A percentile compares a stretch with the other conserved stretches of the same genome.
Conservation (phyloP, 2,797 vertebrate species). For the Phoebastria nigripes region DNA sequence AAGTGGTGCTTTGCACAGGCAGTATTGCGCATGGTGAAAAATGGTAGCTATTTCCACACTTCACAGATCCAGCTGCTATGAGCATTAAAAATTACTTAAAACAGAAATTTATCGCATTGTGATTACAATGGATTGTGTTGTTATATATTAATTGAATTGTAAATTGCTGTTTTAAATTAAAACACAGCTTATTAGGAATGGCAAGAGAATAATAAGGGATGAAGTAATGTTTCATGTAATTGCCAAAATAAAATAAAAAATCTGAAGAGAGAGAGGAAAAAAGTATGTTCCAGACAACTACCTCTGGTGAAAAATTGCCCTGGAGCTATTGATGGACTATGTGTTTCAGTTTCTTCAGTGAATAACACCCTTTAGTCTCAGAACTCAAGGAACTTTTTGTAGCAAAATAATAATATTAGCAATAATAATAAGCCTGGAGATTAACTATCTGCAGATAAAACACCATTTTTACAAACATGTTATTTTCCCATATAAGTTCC, state of each 20-base stretch:
- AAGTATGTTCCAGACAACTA: neutral
- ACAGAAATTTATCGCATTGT: conserved; percentile 71
- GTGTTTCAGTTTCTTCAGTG: neutral
- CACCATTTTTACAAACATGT: neutral
- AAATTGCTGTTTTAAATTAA: conserved; percentile 79
- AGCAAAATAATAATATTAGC: neutral
- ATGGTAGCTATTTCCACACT: conserved; percentile 77
- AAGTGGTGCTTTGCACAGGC: conserved; percentile 46
- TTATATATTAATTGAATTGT: conserved; percentile 73
- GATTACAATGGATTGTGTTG: conserved; percentile 73
- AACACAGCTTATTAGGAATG: conserved; percentile 67
- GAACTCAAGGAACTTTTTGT: neutral
- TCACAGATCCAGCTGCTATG: conserved; percentile 73
- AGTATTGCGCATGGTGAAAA: conserved; percentile 71
- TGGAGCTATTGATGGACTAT: neutral
- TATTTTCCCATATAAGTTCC: neutral
- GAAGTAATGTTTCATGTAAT: conserved; percentile 68
- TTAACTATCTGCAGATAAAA: neutral
- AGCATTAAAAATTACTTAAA: conserved; percentile 81
- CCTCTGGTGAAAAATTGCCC: neutral
- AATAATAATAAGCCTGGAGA: neutral
- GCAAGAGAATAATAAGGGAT: conserved; percentile 58
- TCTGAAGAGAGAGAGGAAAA: neutral
- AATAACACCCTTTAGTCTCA: neutral
- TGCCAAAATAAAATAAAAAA: conserved; percentile 60